A percentile compares a stretch with the other conserved stretches of the same genome.
Evolutionary conservation across 2,888 invertebrate genomes (phyloP).

Genomic region (Copidosoma aretas): DNA sequence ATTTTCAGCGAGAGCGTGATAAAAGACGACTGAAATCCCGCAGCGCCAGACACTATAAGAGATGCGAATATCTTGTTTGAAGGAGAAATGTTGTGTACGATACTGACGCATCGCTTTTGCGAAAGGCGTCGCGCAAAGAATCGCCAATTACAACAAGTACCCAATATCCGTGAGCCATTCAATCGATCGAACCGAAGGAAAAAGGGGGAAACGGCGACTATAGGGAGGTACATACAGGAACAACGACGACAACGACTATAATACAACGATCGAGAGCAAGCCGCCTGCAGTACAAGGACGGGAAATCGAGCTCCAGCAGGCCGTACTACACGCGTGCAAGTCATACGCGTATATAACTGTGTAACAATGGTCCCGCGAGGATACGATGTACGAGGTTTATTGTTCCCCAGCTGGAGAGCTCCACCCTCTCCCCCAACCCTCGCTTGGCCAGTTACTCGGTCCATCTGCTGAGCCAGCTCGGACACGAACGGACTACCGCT

Average conservation of each 20-base stretch:
- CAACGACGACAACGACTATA: neutral
- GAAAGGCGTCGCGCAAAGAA: neutral
- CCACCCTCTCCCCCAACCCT: neutral
- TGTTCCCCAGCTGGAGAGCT: conserved; percentile 52
- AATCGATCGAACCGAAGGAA: neutral
- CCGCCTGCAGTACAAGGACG: neutral
- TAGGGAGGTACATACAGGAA: neutral
- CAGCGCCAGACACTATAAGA: too few species aligned
- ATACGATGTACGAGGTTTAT: conserved; percentile 58
- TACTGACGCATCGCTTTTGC: too few species aligned
- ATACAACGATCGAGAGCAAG: conserved; percentile 5
- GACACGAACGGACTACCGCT: conserved; percentile 34
- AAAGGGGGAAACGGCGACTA: neutral
- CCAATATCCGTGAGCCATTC: neutral
- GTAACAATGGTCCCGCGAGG: conserved; percentile 50
- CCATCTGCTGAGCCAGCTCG: conserved; percentile 60
- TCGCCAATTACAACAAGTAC: neutral
- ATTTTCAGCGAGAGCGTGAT: too few species aligned
- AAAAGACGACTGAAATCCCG: too few species aligned
- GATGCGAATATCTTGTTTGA: too few species aligned
- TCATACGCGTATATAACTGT: too few species aligned
- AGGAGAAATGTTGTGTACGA: too few species aligned
- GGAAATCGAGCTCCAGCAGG: neutral
- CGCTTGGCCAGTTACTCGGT: conserved; percentile 55
- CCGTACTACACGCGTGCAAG: too few species aligned